Evolutionary conservation across 2,113 vertebrate species (phyloP).

Genomic region (Myotis lucifugus): DNA sequence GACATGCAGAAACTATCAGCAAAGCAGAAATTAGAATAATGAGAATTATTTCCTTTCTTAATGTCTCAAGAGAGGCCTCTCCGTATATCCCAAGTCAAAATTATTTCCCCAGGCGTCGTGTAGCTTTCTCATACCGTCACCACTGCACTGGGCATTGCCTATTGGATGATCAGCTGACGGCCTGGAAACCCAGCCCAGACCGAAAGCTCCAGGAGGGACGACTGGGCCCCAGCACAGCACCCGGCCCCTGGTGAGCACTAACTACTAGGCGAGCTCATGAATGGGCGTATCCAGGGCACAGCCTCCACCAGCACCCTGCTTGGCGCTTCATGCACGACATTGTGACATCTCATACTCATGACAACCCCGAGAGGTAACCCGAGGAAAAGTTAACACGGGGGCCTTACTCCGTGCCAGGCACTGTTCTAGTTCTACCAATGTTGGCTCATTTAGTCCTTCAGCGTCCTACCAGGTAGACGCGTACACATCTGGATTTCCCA

Average conservation of each 20-base stretch:
- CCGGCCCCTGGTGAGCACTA: fast-evolving
- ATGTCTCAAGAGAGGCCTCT: background rate
- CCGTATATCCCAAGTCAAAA: background rate
- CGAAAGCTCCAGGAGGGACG: background rate
- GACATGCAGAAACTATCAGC: background rate
- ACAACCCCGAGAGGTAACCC: background rate
- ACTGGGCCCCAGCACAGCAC: background rate
- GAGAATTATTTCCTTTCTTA: background rate
- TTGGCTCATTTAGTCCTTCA: background rate
- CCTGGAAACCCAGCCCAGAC: background rate
- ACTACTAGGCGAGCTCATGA: background rate
- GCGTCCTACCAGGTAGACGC: background rate
- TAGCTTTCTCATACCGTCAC: background rate
- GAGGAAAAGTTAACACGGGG: fast-evolving
- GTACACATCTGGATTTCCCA: background rate
- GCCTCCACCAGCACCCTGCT: fast-evolving
- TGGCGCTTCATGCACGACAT: fast-evolving
- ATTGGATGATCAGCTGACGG: background rate
- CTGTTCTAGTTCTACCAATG: background rate
- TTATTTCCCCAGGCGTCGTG: background rate
- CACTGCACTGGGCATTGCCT: background rate
- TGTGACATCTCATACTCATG: fast-evolving
- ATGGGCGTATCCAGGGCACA: fast-evolving
- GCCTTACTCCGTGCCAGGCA: background rate
- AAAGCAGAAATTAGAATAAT: background rate